These are phyloP conservation scores for Zaprionus ghesquierei DNA, from an alignment of 1,140 invertebrate species.

Conservation along the genomic window DNA sequence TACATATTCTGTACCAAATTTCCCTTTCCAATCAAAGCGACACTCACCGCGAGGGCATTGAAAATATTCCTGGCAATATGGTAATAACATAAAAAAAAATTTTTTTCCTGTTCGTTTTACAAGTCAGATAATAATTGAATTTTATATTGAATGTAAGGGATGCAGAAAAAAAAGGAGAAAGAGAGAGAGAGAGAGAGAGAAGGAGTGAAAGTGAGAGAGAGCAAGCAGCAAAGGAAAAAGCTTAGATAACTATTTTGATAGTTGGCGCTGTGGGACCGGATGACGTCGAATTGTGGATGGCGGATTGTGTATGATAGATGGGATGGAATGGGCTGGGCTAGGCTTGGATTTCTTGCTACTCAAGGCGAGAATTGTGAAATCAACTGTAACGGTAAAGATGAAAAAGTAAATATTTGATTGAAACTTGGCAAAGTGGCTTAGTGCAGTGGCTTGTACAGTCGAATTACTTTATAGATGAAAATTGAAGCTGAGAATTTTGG, in stretches of 20 bases:
- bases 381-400: conserved; percentile 26
- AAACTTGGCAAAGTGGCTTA: conserved; percentile 10
- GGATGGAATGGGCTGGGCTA: too few relatives aligned
- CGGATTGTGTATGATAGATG: too few relatives aligned
- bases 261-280: not conserved
- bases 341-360: not conserved
- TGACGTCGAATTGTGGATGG: not conserved
- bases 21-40: not conserved
- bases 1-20: not conserved
- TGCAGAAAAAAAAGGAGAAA: too few relatives aligned
- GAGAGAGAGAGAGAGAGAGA: not conserved
- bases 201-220: not conserved
- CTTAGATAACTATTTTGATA: conserved; percentile 29
- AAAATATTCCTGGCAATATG: not conserved
- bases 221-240: conserved; percentile 1
- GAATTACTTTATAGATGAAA: not conserved
- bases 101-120: conserved; percentile 30
- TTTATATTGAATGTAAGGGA: conserved; percentile 40
- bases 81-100: not conserved
- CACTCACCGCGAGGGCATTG: not conserved
- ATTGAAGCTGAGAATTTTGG: not conserved
- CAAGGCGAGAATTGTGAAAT: conserved; percentile 15
- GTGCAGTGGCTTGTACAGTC: not conserved
- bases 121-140: conserved; percentile 64
- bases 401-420: conserved; percentile 35